Base-by-base conservation (phyloP, 2,888 invertebrate genomes). In the Lepidochrysops patricia region DNA sequence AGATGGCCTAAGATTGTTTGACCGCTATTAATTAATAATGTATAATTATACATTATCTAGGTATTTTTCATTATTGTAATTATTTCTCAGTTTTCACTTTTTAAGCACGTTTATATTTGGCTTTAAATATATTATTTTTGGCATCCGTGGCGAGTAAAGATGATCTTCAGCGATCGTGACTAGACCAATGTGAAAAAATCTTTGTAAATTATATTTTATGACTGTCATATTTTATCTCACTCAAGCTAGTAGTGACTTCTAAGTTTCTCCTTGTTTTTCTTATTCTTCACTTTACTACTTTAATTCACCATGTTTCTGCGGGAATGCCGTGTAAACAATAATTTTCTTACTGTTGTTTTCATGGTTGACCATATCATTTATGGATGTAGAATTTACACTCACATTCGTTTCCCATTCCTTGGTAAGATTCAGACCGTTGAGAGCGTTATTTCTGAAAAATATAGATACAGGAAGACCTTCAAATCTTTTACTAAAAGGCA, bases 381-480 rank as follows among this genome's bases (percentile, higher is more conserved):
- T 43, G 4, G 19, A 43, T 43, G 19, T 19, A 9, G 43, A 23
- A 43, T 43, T 9, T 12, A 43, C 9, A 5, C 1, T 29, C 2
- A 29, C 29, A 19, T 19, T 9, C 4, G 82, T 67, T 60, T 82
- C 79, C 80, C 85, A 88, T 70, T 86, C 89, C 63, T 81, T 87
- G 57, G 74, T 81, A 7, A 88, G 64, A 15, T 82, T 67, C 15
- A 86, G 60, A 9, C 72, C 67, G 64, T 82, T 81, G 49, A 88
- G 64, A 29, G 72, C 68, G 64, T 77, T 73, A n/a, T 77, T 76
- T 57, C 88, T 88, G 74, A 4, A 67, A 69, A 60, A 48, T 29
- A 49, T 54, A 29, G 5, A 26, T 27, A 19, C 25, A 29, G 34
- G 9, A 29, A 29, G 7, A 29, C 29, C 7, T 29, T 29, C 0